Evolutionary conservation across 2,113 vertebrate genomes (phyloP), one percentile per base, ranked within the genome.

Genomic region (Marmota monax): DNA sequence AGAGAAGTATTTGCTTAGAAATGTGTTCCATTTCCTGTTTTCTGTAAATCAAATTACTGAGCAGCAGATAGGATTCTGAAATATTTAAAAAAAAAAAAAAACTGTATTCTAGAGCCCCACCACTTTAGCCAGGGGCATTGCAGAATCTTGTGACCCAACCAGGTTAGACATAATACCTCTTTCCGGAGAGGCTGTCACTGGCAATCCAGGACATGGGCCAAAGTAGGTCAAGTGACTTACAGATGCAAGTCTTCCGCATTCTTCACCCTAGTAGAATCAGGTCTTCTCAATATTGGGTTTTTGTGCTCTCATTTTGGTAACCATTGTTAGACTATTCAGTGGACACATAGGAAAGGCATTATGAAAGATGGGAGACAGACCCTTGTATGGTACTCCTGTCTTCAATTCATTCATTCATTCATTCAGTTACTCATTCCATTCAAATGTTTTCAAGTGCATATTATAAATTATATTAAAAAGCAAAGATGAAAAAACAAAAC

Each of bases 11-110:
- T 96, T 96, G 88, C 95, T 97, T 94, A 96, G 90, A 97, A 96
- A 97, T 96, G 96, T 96, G 96, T 97, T 97, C 97, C 96, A 97
- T 97, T 97, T 98, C 97, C 94, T 95, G 89, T 94, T 97, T 93
- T 48, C 89, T 97, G 69, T 92, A 97, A 96, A 97, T 97, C 93
- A 96, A 93, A 97, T 94, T 77, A 90, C 78, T 77, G 76, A 93
- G 32, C 72, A 95, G 74, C 84, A 96, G 83, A 96, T 93, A 84
- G 10, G 86, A 91, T 96, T 89, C 72, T 93, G 91, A 96, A 97
- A 77, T 87, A 65, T 90, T 95, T 42, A 9, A 0, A 48, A 78
- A 51, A 0, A 48, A 78, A 51, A 88, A 87, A 92, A 65, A 56
- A 56, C 56, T 16, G 2, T 88, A 25, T 88, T 87, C 84, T 72